Evolutionary conservation across 2,888 invertebrate species (phyloP), one percentile per base, ranked within the genome.

Genomic region (Melinaea marsaeus): DNA sequence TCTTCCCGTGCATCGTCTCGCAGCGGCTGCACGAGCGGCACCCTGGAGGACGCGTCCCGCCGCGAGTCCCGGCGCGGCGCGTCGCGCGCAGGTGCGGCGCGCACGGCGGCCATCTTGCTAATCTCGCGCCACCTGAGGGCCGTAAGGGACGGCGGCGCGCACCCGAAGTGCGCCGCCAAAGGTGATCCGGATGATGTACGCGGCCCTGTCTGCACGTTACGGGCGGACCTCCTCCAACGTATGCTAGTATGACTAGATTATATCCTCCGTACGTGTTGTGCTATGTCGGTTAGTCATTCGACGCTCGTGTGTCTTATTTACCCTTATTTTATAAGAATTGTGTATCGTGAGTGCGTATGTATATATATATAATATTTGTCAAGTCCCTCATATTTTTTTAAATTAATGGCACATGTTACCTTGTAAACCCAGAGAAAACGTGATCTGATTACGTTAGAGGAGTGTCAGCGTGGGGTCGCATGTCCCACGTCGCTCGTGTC

Each of bases 41-140:
- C 85, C 70, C 79, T 83, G 74, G 86, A 81, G 71, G 83, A 79
- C 87, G 58, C 86, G 63, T 86, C 63, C 83, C 87, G 69, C 84
- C 89, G 72, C 90, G 83, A 92, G 84, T 88, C 73, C 58, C 66
- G 86, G 73, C 80, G 92, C 92, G 76, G 94, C 94, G 84, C 95
- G 80, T 96, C 96, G 85, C 94, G 96, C 92, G 95, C 96, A 96
- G 96, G 96, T 96, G 96, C 96, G 94, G 96, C 96, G 91, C 95
- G 96, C 90, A 94, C 95, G 92, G 96, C 96, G 92, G 96, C 96
- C 95, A 96, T 96, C 95, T 96, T 96, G 95, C 95, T 96, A 92
- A 95, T 96, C 93, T 96, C 96, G 93, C 95, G 95, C 93, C 95
- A 95, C 92, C 94, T 95, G 88, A 91, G 91, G 90, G 91, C 92